Percentiles rank a stretch among this genome's conserved stretches.
Conservation (phyloP, 2,113 vertebrate genomes). For the Eudyptes chrysolophus region DNA sequence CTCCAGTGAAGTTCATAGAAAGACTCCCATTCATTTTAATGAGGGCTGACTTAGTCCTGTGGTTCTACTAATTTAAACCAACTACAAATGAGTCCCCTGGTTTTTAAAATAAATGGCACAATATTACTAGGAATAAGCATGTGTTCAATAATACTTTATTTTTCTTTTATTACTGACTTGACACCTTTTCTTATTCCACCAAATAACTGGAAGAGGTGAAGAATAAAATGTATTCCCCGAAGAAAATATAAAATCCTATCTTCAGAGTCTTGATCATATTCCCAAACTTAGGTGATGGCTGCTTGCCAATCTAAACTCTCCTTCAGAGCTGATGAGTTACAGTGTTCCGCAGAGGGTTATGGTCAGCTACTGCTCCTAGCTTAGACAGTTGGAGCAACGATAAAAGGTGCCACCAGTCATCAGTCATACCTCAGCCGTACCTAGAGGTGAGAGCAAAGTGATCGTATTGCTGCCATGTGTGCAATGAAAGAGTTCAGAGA, state of each 20-base stretch:
- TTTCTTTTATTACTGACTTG: not conserved
- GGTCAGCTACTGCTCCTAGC: not conserved
- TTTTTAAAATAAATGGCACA: constrained; percentile 6
- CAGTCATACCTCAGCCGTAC: not conserved
- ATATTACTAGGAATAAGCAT: not conserved
- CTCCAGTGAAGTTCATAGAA: not conserved
- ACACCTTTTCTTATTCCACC: not conserved
- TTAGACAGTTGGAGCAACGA: not conserved
- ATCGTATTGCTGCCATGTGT: not conserved
- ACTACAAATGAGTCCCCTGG: not conserved
- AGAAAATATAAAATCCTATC: not conserved
- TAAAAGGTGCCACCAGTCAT: not conserved
- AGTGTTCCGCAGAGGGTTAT: not conserved
- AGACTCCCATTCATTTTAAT: not conserved
- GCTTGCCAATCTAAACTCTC: not conserved
- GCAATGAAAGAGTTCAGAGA: not conserved
- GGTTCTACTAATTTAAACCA: constrained; percentile 13
- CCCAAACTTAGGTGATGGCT: not conserved
- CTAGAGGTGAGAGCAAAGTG: not conserved
- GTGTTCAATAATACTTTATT: not conserved
- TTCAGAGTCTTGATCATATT: not conserved
- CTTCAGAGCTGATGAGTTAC: not conserved
- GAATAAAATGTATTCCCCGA: not conserved
- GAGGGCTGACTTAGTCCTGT: not conserved
- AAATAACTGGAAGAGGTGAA: not conserved